Base-by-base conservation (phyloP, 2,888 invertebrate genomes). In the Melieria picta region DNA sequence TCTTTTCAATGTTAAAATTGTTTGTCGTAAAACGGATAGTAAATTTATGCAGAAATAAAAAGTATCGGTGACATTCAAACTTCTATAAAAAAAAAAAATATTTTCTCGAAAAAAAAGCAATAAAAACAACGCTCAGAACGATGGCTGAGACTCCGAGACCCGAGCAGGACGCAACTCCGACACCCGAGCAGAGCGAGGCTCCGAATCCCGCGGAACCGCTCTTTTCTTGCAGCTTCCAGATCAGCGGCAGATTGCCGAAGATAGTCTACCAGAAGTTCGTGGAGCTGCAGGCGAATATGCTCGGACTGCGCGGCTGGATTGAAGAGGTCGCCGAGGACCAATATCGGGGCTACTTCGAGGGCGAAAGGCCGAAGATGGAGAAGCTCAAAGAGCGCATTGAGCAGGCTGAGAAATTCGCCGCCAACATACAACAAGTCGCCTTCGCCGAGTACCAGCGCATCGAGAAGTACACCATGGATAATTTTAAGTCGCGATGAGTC, bases 231-330 rank as follows among this genome's bases (percentile, higher is more conserved):
- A 73, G 75, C 48, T 74, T 74, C 47, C 65, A 72, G 30, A 74
- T 77, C 52, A 61, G 69, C 6, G 76, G 73, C 10, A 72, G 70
- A 4, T 66, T 74, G 11, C 75, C 75, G 9, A 55, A 65, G 10
- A 68, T 67, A 11, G 16, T 75, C 11, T 68, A 72, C 57, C 68
- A 71, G 45, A 72, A 72, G 46, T 75, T 73, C 64, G 57, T 71
- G 48, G 72, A 65, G 1, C 69, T 68, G 7, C 74, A 77, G 50
- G 70, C 73, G 7, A 72, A 72, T 11, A 7, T 73, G 0, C 45
- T 76, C 43, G 69, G 71, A 10, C 30, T 76, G 46, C 71, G 73
- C 10, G 76, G 76, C 9, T 60, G 71, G 46, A 57, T 74, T 10
- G 72, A 72, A 42, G 65, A 74, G 47, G 70, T 73, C 9, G 69